Evolutionary conservation across 2,113 vertebrate genomes (phyloP).

Genomic region (Neodon shergylaensis): DNA sequence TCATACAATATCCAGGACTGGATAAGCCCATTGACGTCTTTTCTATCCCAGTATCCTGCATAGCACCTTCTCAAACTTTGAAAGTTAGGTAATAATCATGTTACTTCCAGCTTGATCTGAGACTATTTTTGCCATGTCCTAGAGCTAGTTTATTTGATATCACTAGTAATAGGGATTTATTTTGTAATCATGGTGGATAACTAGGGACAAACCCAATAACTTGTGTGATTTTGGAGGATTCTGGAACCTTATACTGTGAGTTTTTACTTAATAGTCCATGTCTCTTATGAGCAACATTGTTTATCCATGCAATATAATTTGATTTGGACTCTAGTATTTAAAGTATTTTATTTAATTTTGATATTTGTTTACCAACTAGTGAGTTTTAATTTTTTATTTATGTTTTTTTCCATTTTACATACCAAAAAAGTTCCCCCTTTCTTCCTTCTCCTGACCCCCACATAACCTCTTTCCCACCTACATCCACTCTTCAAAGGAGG

Average conservation of each 20-base stretch:
- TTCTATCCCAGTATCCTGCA: neutral
- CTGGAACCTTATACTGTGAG: neutral
- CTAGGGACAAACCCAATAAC: neutral
- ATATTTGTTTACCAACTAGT: neutral
- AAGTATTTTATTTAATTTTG: neutral
- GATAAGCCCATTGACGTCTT: neutral
- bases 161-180: neutral
- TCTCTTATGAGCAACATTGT: neutral
- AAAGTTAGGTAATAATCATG: neutral
- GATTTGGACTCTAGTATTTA: neutral
- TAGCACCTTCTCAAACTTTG: neutral
- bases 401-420: too few species aligned
- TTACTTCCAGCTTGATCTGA: neutral
- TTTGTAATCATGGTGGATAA: neutral
- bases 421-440: too few species aligned
- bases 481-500: too few species aligned
- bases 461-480: too few species aligned
- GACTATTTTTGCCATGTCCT: neutral
- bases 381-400: neutral
- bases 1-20: neutral
- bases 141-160: neutral
- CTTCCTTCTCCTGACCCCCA: too few species aligned
- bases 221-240: neutral
- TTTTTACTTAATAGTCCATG: neutral
- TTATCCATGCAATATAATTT: neutral